phyloP scores from a whole-genome alignment of 1,140 invertebrate genomes.

The Apis mellifera region DNA sequence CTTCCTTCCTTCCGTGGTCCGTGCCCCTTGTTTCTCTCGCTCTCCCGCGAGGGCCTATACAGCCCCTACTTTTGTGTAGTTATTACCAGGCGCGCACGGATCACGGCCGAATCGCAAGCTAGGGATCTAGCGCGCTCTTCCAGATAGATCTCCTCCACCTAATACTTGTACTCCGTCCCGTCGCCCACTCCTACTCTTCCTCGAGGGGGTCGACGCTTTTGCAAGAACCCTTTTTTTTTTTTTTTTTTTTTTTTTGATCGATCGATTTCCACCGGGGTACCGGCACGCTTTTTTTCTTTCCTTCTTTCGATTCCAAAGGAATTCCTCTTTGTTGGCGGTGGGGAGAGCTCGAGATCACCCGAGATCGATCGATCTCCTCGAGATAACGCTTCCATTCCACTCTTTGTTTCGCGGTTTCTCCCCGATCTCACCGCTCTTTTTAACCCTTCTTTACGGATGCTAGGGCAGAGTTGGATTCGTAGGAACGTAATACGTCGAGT shows the following conservation, averaged over 20 bases:
- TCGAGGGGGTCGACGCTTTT: slow-evolving; percentile 15
- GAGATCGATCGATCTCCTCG: slow-evolving; percentile 38
- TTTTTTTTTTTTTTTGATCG: slow-evolving; percentile 20
- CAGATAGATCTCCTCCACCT: slow-evolving; percentile 10
- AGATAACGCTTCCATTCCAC: slow-evolving; percentile 37
- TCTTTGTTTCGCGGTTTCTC: slow-evolving; percentile 42
- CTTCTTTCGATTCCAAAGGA: slow-evolving; percentile 38
- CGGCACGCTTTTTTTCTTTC: neutral
- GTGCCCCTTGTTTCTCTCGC: slow-evolving; percentile 11
- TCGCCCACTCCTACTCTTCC: slow-evolving; percentile 1
- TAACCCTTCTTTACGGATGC: neutral
- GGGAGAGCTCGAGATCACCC: slow-evolving; percentile 9
- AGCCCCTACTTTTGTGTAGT: slow-evolving; percentile 47
- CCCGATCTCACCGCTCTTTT: neutral
- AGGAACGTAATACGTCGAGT: no score
- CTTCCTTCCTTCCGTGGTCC: slow-evolving; percentile 32
- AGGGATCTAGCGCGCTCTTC: slow-evolving; percentile 50
- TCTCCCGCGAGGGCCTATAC: slow-evolving; percentile 3
- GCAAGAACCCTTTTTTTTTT: slow-evolving; percentile 1
- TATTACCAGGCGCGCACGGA: slow-evolving; percentile 52
- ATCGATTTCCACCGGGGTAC: slow-evolving; percentile 37
- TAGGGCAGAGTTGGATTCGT: neutral
- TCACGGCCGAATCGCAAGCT: slow-evolving; percentile 68
- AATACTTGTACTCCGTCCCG: slow-evolving; percentile 32
- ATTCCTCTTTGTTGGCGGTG: slow-evolving; percentile 23